Base-by-base conservation (phyloP, 2,888 invertebrate genomes). In the Nomada ruficornis region DNA sequence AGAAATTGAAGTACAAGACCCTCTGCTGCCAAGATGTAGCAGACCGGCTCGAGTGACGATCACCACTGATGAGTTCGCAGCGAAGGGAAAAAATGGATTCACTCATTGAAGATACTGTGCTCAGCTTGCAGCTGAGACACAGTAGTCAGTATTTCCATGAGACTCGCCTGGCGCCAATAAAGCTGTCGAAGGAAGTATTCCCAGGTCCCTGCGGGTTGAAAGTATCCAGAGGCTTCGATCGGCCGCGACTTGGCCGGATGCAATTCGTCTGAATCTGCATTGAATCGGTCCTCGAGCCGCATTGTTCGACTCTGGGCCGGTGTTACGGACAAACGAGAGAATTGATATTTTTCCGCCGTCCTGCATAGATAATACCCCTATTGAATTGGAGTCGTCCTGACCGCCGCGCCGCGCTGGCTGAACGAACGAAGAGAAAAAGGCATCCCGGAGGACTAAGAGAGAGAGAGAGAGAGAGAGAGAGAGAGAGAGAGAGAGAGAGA, bases 241-340 rank as follows among this genome's bases (percentile, higher is more conserved):
- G 76, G 64, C 73, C 52, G 42, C 72, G 84, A 81, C 75, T 87
- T 75, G 80, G 59, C 80, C 85, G 85, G 85, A 89, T 85, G 84
- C 88, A 88, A 90, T 90, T 88, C 88, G 84, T 86, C 86, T 88
- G 84, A 86, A 89, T 90, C 85, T 88, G 83, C 88, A 87, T 89
- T 90, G 86, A 86, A 89, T 88, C 77, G 84, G 65, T 60, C 69
- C 73, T 72, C 81, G 88, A 80, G 50, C 74, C 77, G 85, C 85
- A 88, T 88, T 88, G 87, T 88, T 88, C 81, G 69, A 81, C 67
- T 80, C 79, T 57, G 79, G 76, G 75, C 68, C 83, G 75, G 74
- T 80, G 85, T 81, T 80, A 78, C 82, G 83, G 79, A 81, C 83
- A 86, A 85, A 88, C 88, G 88, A 82, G 86, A 88, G 85, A 75